Conservation (phyloP, 2,113 vertebrate species). For the Serilophus lunatus region DNA sequence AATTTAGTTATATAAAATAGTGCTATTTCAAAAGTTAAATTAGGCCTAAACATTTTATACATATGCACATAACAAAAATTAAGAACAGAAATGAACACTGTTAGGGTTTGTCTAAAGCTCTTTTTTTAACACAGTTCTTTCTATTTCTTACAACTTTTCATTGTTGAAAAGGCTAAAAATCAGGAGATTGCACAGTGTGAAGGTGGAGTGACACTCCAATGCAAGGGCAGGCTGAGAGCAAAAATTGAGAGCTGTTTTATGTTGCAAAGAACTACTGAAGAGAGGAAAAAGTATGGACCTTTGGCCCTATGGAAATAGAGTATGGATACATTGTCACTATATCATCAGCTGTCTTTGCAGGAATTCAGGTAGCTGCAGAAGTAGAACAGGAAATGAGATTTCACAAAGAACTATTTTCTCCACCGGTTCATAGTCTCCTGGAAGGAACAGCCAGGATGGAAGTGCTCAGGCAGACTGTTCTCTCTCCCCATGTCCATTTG, state of each 20-base stretch:
- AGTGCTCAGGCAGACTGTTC: background rate
- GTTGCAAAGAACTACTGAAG: background rate
- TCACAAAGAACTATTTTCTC: background rate
- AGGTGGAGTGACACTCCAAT: background rate
- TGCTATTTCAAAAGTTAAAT: background rate
- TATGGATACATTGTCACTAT: background rate
- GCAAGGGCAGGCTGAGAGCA: background rate
- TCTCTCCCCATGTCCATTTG: background rate
- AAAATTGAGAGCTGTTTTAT: background rate
- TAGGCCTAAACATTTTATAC: background rate
- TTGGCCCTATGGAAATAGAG: accelerated
- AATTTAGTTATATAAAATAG: background rate
- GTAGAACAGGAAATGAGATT: background rate
- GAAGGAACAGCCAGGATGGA: background rate
- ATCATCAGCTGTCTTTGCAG: background rate
- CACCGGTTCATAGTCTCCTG: background rate
- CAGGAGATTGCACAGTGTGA: background rate
- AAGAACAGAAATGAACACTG: background rate
- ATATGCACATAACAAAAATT: background rate
- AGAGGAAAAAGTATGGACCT: background rate
- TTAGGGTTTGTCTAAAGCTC: background rate
- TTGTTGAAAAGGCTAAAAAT: background rate
- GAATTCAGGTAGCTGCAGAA: background rate
- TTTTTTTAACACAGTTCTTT: background rate
- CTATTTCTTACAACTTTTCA: background rate